Conservation (phyloP, 2,888 invertebrate genomes). For the Tenthredo amoena region DNA sequence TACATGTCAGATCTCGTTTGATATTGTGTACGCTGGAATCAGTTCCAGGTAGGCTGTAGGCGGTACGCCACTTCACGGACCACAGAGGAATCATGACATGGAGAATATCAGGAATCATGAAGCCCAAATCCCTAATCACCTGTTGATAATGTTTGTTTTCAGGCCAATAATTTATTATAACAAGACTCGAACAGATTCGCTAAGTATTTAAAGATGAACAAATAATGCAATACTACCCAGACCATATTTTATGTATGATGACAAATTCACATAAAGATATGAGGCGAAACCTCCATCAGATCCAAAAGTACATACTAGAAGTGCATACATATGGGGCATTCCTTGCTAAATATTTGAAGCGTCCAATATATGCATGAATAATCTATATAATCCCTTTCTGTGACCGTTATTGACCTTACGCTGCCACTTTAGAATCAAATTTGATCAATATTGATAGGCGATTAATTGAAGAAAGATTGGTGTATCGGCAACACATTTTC, state of each 20-base stretch:
- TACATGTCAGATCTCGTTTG: constrained; percentile 71
- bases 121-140: constrained; percentile 83
- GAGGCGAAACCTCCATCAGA: background rate
- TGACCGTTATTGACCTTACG: background rate
- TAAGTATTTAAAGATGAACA: background rate
- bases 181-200: background rate
- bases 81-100: constrained; percentile 82
- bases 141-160: constrained; percentile 62
- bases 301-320: background rate
- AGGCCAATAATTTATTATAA: background rate
- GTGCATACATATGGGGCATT: background rate
- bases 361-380: background rate
- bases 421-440: background rate
- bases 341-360: background rate
- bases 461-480: background rate
- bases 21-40: constrained; percentile 64
- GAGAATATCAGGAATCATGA: constrained; percentile 85
- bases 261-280: background rate
- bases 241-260: background rate
- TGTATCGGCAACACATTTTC: background rate
- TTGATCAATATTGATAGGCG: background rate
- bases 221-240: background rate
- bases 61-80: constrained; percentile 75
- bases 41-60: constrained; percentile 70
- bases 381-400: constrained; percentile 2